phyloP scores from a whole-genome alignment of 2,888 invertebrate genomes.

The Dexiosoma caninum region DNA sequence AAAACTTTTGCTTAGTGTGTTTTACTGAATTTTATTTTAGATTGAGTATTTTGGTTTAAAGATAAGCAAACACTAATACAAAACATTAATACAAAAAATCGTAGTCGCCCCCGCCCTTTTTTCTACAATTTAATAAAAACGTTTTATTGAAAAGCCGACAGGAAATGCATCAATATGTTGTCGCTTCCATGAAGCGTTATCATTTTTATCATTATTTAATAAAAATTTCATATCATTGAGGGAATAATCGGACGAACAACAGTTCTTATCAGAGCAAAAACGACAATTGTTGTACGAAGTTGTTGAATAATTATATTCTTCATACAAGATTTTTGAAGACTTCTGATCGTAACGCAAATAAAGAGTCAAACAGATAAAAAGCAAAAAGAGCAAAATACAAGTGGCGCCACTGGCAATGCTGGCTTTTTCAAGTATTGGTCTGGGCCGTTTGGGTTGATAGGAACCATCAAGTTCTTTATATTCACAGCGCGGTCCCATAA shows the following conservation, averaged over 20 bases:
- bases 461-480: constrained; percentile 97
- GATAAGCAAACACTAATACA: too few relatives aligned
- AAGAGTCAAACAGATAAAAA: constrained; percentile 80
- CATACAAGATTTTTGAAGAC: constrained; percentile 39
- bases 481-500: constrained; percentile 96
- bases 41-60: too few relatives aligned
- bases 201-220: constrained; percentile 41
- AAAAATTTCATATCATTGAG: constrained; percentile 56
- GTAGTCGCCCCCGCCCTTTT: too few relatives aligned
- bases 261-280: constrained; percentile 53
- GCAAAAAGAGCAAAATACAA: constrained; percentile 81
- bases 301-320: constrained; percentile 20
- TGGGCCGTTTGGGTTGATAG: constrained; percentile 85
- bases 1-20: too few relatives aligned
- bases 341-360: constrained; percentile 78
- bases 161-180: constrained; percentile 68
- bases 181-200: constrained; percentile 61
- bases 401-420: constrained; percentile 89
- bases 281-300: constrained; percentile 47
- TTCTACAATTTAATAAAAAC: constrained; percentile 70
- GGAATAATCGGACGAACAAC: constrained; percentile 64
- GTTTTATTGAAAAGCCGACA: constrained; percentile 70
- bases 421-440: constrained; percentile 88
- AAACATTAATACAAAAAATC: too few relatives aligned
- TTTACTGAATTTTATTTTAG: too few relatives aligned